Percentiles rank a stretch among this genome's conserved stretches.
phyloP scores from a whole-genome alignment of 2,113 vertebrate species.

The Danionella cerebrum region DNA sequence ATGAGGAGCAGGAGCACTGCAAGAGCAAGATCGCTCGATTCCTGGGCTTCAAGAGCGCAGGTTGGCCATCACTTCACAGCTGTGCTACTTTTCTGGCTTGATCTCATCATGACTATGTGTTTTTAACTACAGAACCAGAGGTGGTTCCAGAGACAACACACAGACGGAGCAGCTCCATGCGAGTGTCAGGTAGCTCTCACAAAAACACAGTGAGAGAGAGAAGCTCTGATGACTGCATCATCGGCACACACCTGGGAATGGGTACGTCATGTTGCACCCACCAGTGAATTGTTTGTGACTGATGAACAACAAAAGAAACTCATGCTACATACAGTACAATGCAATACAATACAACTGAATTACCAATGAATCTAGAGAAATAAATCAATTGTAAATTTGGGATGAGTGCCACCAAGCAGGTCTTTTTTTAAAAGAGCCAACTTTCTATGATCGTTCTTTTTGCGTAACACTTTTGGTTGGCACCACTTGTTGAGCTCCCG shows the following conservation, averaged over 20 bases:
- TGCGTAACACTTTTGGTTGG: no score
- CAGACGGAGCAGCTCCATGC: slow-evolving; percentile 77
- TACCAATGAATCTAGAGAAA: no score
- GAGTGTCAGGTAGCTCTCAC: slow-evolving; percentile 70
- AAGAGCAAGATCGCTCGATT: slow-evolving; percentile 94
- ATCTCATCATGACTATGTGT: not conserved
- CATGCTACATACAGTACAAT: no score
- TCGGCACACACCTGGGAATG: slow-evolving; percentile 75
- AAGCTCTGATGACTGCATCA: slow-evolving; percentile 71
- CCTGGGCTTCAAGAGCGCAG: slow-evolving; percentile 78
- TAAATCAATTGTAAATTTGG: no score
- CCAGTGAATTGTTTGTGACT: not conserved
- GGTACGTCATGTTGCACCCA: slow-evolving; percentile 46
- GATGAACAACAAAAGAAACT: not conserved
- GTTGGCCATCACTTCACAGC: slow-evolving; percentile 6
- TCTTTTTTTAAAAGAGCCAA: no score
- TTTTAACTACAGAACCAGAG: slow-evolving; percentile 60
- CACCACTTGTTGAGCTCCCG: no score
- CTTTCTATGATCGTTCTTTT: no score
- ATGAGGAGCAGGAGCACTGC: slow-evolving; percentile 94
- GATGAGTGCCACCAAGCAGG: no score
- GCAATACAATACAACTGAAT: no score
- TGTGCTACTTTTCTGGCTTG: not conserved
- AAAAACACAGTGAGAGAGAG: slow-evolving; percentile 65
- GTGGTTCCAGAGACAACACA: slow-evolving; percentile 57